A percentile compares a stretch with the other conserved stretches of the same genome.
phyloP scores from a whole-genome alignment of 2,113 vertebrate genomes.

The Deroptyus accipitrinus region DNA sequence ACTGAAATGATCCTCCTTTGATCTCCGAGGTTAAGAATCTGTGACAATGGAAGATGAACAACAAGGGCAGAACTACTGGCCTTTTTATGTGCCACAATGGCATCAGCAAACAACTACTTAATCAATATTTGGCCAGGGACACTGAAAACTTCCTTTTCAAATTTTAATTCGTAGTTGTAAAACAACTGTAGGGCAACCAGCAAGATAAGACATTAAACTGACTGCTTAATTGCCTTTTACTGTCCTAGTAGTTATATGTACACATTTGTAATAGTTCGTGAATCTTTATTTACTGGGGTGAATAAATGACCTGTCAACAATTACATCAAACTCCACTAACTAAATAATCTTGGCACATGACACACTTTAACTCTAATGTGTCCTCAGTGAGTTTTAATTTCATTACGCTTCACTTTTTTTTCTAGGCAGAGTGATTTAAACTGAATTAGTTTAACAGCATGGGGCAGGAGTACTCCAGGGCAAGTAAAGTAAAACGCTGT shows the following conservation, averaged over 20 bases:
- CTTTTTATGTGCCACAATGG: conserved; percentile 87
- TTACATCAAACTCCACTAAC: not conserved
- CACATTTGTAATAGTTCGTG: conserved; percentile 62
- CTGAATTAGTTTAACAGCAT: conserved; percentile 52
- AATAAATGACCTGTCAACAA: conserved; percentile 60
- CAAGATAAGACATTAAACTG: conserved; percentile 82
- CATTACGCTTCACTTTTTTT: not conserved
- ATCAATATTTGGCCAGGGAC: conserved; percentile 99
- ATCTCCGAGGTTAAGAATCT: conserved; percentile 90
- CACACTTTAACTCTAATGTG: conserved; percentile 13
- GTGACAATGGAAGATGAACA: conserved; percentile 88
- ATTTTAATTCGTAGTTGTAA: conserved; percentile 97
- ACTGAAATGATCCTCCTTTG: conserved; percentile 95
- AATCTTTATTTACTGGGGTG: conserved; percentile 65
- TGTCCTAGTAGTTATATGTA: conserved; percentile 69
- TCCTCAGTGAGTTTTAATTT: conserved; percentile 52
- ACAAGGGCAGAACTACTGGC: conserved; percentile 86
- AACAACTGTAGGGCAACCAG: conserved; percentile 82
- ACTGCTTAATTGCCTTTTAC: conserved; percentile 80
- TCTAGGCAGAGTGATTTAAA: conserved; percentile 39
- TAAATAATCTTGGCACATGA: conserved; percentile 1
- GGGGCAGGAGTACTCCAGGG: conserved; percentile 35
- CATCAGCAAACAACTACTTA: conserved; percentile 97
- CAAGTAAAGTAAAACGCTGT: not conserved
- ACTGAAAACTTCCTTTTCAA: conserved; percentile 93